Conservation (phyloP, 1,140 invertebrate genomes). For the Papilio glaucus region DNA sequence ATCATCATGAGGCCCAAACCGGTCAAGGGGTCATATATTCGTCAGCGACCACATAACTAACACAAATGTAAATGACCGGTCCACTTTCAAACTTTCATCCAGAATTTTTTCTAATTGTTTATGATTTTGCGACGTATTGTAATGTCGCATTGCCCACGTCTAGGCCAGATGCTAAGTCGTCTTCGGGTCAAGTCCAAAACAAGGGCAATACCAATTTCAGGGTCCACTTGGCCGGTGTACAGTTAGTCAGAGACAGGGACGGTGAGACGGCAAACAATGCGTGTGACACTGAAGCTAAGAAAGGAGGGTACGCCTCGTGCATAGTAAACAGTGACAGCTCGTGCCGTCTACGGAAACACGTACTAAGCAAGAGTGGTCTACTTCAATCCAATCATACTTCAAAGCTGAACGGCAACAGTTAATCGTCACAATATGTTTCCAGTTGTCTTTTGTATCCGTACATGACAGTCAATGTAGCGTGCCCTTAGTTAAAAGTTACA, state of each 20-base stretch:
- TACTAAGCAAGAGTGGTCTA: slow-evolving; percentile 42
- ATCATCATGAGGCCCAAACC: background rate
- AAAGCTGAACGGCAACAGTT: slow-evolving; percentile 8
- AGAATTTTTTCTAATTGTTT: background rate
- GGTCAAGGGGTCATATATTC: slow-evolving; percentile 18
- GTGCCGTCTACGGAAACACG: slow-evolving; percentile 58
- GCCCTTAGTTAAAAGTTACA: background rate
- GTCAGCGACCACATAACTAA: slow-evolving; percentile 1
- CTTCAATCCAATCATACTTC: slow-evolving; percentile 35
- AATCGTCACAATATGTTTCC: slow-evolving; percentile 27
- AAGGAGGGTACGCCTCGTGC: slow-evolving; percentile 73
- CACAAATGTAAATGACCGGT: slow-evolving; percentile 14
- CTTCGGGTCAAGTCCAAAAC: slow-evolving; percentile 64
- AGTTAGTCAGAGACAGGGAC: slow-evolving; percentile 64
- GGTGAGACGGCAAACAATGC: slow-evolving; percentile 68
- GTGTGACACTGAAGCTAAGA: slow-evolving; percentile 78
- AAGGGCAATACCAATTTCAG: slow-evolving; percentile 81
- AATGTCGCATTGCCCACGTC: slow-evolving; percentile 41
- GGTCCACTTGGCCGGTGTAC: slow-evolving; percentile 77
- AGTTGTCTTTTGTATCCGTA: slow-evolving; percentile 23
- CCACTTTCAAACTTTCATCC: slow-evolving; percentile 20
- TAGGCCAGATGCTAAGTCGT: slow-evolving; percentile 58
- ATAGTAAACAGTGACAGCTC: slow-evolving; percentile 68
- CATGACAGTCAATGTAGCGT: slow-evolving; percentile 16
- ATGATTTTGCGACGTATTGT: background rate